Conservation (phyloP, 2,113 vertebrate species). For the Promerops cafer region DNA sequence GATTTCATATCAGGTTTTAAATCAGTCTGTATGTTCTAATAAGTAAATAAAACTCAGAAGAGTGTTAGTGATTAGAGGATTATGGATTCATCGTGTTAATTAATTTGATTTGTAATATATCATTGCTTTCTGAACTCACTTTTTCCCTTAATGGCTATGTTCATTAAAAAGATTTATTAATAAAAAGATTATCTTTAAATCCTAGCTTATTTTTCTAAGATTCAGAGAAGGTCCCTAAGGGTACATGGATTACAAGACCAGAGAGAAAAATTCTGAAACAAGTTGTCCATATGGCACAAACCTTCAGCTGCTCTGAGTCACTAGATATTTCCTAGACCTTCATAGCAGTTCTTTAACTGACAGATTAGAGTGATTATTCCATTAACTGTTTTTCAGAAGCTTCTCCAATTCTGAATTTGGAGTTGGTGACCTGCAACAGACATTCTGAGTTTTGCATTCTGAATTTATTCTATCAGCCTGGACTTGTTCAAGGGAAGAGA, state of each 20-base stretch:
- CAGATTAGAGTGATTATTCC: not conserved
- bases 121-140: not conserved
- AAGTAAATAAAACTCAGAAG: not conserved
- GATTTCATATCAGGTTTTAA: not conserved
- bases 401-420: not conserved
- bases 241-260: not conserved
- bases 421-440: not conserved
- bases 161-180: slow-evolving; percentile 5
- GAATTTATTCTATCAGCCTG: not conserved
- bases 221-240: not conserved
- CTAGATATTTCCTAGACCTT: not conserved
- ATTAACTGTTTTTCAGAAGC: not conserved
- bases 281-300: not conserved
- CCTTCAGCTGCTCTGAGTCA: not conserved
- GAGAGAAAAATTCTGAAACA: not conserved
- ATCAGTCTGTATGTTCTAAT: not conserved
- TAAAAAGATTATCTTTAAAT: slow-evolving; percentile 29
- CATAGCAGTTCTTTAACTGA: not conserved
- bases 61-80: not conserved
- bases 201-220: not conserved
- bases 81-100: not conserved
- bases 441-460: not conserved
- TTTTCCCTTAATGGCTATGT: not conserved
- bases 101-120: not conserved
- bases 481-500: not conserved